A percentile compares a stretch with the other conserved stretches of the same genome.
Conservation (phyloP, 2,113 vertebrate species). For the Salvelinus namaycush region DNA sequence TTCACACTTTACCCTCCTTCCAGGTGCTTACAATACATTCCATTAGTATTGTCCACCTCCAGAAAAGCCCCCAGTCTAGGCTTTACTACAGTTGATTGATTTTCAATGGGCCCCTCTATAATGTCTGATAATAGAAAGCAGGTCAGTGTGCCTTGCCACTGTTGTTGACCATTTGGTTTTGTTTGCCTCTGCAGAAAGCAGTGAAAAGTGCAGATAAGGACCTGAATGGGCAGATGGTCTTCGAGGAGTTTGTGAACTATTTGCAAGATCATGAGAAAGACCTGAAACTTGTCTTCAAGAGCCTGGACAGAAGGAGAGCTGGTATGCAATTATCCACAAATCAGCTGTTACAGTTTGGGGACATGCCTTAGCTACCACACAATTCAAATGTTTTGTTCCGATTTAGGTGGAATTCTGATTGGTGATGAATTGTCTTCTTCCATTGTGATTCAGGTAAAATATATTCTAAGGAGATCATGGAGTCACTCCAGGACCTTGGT, state of each 20-base stretch:
- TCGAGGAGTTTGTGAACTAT: constrained; percentile 96
- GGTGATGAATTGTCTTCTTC: neutral
- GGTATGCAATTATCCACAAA: constrained; percentile 67
- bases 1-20: neutral
- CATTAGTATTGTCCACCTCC: neutral
- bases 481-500: constrained; percentile 89
- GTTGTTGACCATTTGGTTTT: neutral
- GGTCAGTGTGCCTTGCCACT: neutral
- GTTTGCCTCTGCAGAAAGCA: constrained; percentile 79
- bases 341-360: neutral
- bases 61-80: too few relatives aligned
- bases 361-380: neutral
- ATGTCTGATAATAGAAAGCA: neutral
- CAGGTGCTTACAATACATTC: neutral
- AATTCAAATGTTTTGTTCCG: neutral
- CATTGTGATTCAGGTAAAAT: constrained; percentile 74
- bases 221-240: constrained; percentile 87
- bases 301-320: constrained; percentile 86
- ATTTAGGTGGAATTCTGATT: neutral
- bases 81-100: too few relatives aligned
- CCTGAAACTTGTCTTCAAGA: constrained; percentile 91
- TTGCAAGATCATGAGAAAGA: constrained; percentile 96
- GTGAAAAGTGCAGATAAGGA: constrained; percentile 81
- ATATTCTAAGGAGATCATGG: constrained; percentile 86
- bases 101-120: neutral